Evolutionary conservation across 2,113 vertebrate genomes (phyloP).

Genomic region (Astur gentilis): DNA sequence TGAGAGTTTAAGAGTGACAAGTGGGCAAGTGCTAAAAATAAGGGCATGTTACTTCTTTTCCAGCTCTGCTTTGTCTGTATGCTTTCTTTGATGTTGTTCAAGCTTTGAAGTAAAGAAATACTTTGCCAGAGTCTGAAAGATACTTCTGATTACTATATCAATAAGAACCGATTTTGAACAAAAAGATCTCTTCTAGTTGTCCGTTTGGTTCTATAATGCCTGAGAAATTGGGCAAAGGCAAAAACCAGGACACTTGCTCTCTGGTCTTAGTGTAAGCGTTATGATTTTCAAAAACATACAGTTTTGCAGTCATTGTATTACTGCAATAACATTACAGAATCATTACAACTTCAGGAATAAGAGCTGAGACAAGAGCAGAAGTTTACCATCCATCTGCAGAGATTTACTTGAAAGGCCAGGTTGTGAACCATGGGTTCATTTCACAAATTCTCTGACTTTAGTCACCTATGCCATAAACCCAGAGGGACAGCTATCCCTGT

Average conservation of each 20-base stretch:
- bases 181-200: background rate
- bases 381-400: background rate
- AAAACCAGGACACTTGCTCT: background rate
- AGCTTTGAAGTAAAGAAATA: slow-evolving; percentile 36
- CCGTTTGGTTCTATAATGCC: background rate
- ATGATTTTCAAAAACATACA: background rate
- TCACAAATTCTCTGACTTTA: background rate
- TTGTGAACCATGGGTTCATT: background rate
- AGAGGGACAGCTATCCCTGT: background rate
- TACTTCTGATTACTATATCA: background rate
- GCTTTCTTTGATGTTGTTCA: slow-evolving; percentile 24
- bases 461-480: background rate
- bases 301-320: background rate
- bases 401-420: background rate
- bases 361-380: background rate
- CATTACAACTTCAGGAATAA: background rate
- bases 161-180: background rate
- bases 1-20: slow-evolving; percentile 58
- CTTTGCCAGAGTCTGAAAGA: background rate
- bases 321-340: background rate
- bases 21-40: slow-evolving; percentile 63
- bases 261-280: background rate
- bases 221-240: background rate
- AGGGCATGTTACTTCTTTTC: slow-evolving; percentile 53
- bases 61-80: slow-evolving; percentile 33